A percentile compares a stretch with the other conserved stretches of the same genome.
These are phyloP conservation scores for Germaria angustata DNA, from an alignment of 2,888 invertebrate genomes.

Conservation along the genomic window DNA sequence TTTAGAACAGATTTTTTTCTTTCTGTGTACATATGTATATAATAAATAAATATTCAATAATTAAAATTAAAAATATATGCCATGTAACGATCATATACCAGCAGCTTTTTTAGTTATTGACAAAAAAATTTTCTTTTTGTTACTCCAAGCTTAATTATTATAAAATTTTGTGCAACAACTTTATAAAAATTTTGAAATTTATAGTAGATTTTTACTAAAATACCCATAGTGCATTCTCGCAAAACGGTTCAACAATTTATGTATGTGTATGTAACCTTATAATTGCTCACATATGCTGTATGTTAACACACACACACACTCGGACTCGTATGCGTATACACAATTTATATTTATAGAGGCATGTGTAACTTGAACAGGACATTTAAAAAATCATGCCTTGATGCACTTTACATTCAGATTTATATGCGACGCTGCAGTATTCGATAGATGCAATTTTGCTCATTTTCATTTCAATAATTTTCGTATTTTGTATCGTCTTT, in stretches of 20 bases:
- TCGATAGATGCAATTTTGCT: conserved; percentile 24
- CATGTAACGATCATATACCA: too few species aligned
- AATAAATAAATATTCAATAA: too few species aligned
- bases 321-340: not conserved
- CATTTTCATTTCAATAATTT: conserved; percentile 2
- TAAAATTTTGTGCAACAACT: too few species aligned
- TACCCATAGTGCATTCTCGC: conserved; percentile 12
- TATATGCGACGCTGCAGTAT: conserved; percentile 1
- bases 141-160: too few species aligned
- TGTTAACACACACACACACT: not conserved
- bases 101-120: too few species aligned
- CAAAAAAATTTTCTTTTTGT: too few species aligned
- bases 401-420: conserved; percentile 25
- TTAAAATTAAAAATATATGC: too few species aligned
- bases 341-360: conserved; percentile 26
- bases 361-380: conserved; percentile 43
- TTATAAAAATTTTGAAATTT: too few species aligned
- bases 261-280: not conserved
- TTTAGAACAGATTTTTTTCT: too few species aligned
- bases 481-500: conserved; percentile 4
- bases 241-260: not conserved
- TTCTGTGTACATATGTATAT: too few species aligned
- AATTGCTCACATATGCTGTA: conserved; percentile 3
- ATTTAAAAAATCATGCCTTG: conserved; percentile 41
- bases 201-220: too few species aligned